phyloP scores from a whole-genome alignment of 2,888 invertebrate genomes.

The Coecobrya sp. region DNA sequence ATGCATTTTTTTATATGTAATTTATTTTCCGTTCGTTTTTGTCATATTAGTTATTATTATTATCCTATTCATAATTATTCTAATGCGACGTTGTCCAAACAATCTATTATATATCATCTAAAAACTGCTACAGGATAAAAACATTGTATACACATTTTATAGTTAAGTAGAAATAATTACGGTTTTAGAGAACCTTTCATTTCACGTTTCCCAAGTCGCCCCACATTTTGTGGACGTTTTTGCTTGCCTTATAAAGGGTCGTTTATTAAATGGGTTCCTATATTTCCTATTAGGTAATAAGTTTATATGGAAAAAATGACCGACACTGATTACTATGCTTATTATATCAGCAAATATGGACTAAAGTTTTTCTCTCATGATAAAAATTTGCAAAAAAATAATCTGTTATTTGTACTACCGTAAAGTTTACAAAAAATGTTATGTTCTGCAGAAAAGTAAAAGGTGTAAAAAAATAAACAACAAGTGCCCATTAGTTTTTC shows the following conservation, averaged over 20 bases:
- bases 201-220: too few relatives aligned
- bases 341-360: too few relatives aligned
- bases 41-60: background rate
- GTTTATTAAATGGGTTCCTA: too few relatives aligned
- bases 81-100: background rate
- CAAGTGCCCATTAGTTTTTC: constrained; percentile 73
- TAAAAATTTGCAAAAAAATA: too few relatives aligned
- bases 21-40: background rate
- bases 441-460: background rate
- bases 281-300: too few relatives aligned
- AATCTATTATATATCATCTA: constrained; percentile 16
- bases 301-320: too few relatives aligned
- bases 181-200: too few relatives aligned
- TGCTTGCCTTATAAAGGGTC: too few relatives aligned
- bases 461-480: constrained; percentile 29
- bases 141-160: constrained; percentile 22
- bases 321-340: too few relatives aligned
- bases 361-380: too few relatives aligned
- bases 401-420: background rate
- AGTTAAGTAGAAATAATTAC: too few relatives aligned
- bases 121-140: constrained; percentile 39
- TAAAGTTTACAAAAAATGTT: background rate
- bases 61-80: background rate
- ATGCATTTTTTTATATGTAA: background rate
- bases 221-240: too few relatives aligned